Conservation (phyloP, 2,888 invertebrate genomes). For the Mimumesa dahlbomi region DNA sequence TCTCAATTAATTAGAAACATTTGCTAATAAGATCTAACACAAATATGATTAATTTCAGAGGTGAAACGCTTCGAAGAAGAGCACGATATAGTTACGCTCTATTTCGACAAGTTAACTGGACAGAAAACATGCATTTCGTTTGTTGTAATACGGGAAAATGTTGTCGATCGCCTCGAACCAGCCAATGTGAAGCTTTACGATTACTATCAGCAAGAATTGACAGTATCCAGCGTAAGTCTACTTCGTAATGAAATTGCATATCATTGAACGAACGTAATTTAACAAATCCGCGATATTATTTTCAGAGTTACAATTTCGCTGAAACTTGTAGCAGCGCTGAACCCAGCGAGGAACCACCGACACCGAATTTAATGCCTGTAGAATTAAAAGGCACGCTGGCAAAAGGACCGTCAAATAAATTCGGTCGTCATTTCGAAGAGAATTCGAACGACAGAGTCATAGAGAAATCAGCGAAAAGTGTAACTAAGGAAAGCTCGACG, state of each 20-base stretch:
- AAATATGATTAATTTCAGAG: conserved; percentile 68
- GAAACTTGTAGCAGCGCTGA: conserved; percentile 70
- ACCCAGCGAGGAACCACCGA: conserved; percentile 53
- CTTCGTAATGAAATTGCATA: not conserved
- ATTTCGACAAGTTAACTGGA: conserved; percentile 81
- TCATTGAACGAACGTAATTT: not conserved
- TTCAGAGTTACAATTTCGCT: conserved; percentile 73
- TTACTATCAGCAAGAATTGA: conserved; percentile 84
- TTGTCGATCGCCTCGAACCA: conserved; percentile 81
- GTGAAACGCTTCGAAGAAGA: conserved; percentile 82
- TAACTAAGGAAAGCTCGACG: conserved; percentile 32
- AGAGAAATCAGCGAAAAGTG: conserved; percentile 21
- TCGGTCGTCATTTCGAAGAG: not conserved
- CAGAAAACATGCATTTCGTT: conserved; percentile 81
- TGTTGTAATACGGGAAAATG: conserved; percentile 79
- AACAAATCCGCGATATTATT: conserved; percentile 16
- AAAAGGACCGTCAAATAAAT: not conserved
- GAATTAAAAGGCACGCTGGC: conserved; percentile 31
- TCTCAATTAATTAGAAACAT: not conserved
- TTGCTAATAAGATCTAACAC: not conserved
- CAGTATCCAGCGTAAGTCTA: conserved; percentile 81
- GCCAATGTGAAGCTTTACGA: conserved; percentile 84
- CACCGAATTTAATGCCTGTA: conserved; percentile 55
- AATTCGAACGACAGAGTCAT: conserved; percentile 4
- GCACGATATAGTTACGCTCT: conserved; percentile 81